Conservation (phyloP, 2,113 vertebrate species). For the Plectropomus leopardus region DNA sequence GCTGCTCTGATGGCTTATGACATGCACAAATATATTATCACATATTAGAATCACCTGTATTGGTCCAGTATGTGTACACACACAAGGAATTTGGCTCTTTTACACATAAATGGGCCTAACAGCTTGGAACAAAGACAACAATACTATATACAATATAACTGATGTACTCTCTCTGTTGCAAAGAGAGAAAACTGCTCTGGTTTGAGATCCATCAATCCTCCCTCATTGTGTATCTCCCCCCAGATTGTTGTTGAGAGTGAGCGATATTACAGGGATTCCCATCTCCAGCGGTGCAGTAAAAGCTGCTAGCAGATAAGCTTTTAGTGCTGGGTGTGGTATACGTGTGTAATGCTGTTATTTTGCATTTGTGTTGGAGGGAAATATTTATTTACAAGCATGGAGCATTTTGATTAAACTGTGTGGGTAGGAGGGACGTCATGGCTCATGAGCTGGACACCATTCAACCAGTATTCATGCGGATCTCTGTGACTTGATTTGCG, state of each 20-base stretch:
- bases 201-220: not conserved
- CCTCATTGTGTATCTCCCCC: not conserved
- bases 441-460: not conserved
- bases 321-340: not conserved
- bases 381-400: not conserved
- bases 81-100: no score
- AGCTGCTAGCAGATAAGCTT: conserved; percentile 25
- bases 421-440: not conserved
- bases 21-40: not conserved
- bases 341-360: not conserved
- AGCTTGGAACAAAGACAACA: no score
- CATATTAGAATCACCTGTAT: no score
- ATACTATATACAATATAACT: not conserved
- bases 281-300: conserved; percentile 29
- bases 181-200: not conserved
- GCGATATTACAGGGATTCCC: conserved; percentile 27
- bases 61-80: no score
- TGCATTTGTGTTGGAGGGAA: not conserved
- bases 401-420: not conserved
- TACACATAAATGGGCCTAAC: no score
- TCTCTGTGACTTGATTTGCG: not conserved
- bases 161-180: not conserved
- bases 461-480: not conserved
- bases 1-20: not conserved
- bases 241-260: not conserved